These are phyloP conservation scores for Caenorhabditis sp. DNA, from an alignment of 2,888 invertebrate species.

Conservation along the genomic window DNA sequence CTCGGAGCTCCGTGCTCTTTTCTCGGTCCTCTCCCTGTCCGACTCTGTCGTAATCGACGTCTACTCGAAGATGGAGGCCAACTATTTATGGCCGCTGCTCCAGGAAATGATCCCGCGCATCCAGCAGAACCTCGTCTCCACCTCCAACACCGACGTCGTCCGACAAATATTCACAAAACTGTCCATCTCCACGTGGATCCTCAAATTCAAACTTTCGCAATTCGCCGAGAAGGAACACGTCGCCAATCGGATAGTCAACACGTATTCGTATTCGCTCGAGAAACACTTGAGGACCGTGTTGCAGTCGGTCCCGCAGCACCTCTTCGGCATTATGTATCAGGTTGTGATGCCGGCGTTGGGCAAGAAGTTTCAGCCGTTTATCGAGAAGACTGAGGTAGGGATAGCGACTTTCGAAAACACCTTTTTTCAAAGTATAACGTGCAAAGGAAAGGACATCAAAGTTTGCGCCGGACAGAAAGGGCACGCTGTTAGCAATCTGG, in stretches of 20 bases:
- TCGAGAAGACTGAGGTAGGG: constrained; percentile 59
- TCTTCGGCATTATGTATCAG: constrained; percentile 49
- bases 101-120: constrained; percentile 26
- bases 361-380: constrained; percentile 44
- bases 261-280: constrained; percentile 58
- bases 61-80: constrained; percentile 22
- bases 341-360: constrained; percentile 41
- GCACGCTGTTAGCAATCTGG: too few species aligned
- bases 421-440: too few species aligned
- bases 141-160: constrained; percentile 31
- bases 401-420: too few species aligned
- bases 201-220: constrained; percentile 9
- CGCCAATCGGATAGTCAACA: constrained; percentile 35
- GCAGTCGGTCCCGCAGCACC: constrained; percentile 60
- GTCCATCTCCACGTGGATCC: constrained; percentile 27
- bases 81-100: constrained; percentile 43
- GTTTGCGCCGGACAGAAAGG: too few species aligned
- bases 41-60: constrained; percentile 14
- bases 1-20: constrained; percentile 81
- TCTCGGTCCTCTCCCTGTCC: constrained; percentile 12
- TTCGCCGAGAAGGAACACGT: constrained; percentile 8
- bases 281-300: constrained; percentile 53
- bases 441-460: too few species aligned
- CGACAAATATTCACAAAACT: constrained; percentile 37
- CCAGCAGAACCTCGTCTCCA: constrained; percentile 30